Percentiles rank a stretch among this genome's conserved stretches.
Evolutionary conservation across 2,888 invertebrate species (phyloP).

Genomic region (Tridacna crocea): DNA sequence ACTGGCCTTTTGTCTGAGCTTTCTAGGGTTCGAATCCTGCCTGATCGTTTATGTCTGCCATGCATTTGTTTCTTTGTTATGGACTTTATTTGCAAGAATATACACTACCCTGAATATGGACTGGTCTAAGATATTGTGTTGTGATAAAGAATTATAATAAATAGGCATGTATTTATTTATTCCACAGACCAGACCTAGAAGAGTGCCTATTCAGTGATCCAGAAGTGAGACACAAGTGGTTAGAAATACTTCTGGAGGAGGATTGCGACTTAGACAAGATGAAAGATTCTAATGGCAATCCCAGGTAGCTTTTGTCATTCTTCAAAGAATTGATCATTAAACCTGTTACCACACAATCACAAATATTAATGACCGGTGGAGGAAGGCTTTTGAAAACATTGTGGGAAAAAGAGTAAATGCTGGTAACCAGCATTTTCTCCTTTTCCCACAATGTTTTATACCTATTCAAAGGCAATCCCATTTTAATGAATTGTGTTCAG

Average conservation of each 20-base stretch:
- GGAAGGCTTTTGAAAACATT: background rate
- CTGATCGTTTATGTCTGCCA: no score
- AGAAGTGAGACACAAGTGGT: slow-evolving; percentile 37
- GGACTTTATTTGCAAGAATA: no score
- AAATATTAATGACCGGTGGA: background rate
- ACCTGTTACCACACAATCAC: background rate
- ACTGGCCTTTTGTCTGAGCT: no score
- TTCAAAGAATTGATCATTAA: background rate
- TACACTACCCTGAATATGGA: no score
- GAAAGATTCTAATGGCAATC: slow-evolving; percentile 41
- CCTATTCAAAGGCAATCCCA: no score
- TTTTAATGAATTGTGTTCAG: no score
- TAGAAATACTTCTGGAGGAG: slow-evolving; percentile 51
- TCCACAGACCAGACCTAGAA: slow-evolving; percentile 20
- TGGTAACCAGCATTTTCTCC: background rate
- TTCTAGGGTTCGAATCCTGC: no score
- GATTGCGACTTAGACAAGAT: slow-evolving; percentile 21
- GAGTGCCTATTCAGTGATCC: slow-evolving; percentile 24
- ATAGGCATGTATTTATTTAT: no score
- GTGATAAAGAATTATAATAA: no score
- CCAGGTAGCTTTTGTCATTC: slow-evolving; percentile 34
- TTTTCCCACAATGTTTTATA: background rate
- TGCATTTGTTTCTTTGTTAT: no score
- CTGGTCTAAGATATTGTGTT: no score
- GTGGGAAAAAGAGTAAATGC: background rate